Conservation (phyloP, 2,797 vertebrate species). For the Chaenodraco wilsoni region DNA sequence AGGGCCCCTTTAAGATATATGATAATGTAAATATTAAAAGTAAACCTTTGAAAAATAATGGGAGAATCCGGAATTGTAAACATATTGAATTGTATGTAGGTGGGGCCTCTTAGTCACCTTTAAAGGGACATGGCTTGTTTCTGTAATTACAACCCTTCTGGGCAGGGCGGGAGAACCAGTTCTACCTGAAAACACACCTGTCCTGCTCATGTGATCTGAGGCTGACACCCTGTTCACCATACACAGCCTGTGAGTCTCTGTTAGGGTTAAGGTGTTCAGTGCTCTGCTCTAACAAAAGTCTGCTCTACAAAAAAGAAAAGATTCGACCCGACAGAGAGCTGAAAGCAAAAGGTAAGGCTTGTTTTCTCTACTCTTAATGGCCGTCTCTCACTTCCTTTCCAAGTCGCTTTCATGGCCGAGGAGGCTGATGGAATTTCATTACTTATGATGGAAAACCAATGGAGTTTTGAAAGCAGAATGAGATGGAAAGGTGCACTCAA, state of each 20-base stretch:
- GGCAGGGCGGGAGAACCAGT: constrained; percentile 53
- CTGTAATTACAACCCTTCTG: neutral
- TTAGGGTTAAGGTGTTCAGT: constrained; percentile 13
- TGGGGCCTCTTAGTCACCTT: neutral
- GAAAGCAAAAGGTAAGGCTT: constrained; percentile 74
- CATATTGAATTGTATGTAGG: too few species aligned
- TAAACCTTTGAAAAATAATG: too few species aligned
- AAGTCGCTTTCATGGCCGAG: constrained; percentile 52
- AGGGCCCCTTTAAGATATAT: too few species aligned
- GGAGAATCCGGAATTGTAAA: neutral
- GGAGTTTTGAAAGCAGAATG: constrained; percentile 69
- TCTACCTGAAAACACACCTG: constrained; percentile 61
- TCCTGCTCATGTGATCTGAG: constrained; percentile 5
- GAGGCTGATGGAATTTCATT: constrained; percentile 76
- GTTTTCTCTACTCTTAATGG: constrained; percentile 64
- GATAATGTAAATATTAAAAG: too few species aligned
- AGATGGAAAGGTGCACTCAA: constrained; percentile 74
- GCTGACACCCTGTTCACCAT: constrained; percentile 15
- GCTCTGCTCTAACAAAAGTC: constrained; percentile 26
- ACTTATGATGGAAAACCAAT: constrained; percentile 75
- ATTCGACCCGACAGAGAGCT: constrained; percentile 50
- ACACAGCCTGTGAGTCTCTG: constrained; percentile 7
- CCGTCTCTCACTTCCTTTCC: constrained; percentile 56
- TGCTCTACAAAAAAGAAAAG: constrained; percentile 11
- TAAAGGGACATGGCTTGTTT: neutral